Conservation (phyloP, 2,113 vertebrate species). For the Engraulis encrasicolus region DNA sequence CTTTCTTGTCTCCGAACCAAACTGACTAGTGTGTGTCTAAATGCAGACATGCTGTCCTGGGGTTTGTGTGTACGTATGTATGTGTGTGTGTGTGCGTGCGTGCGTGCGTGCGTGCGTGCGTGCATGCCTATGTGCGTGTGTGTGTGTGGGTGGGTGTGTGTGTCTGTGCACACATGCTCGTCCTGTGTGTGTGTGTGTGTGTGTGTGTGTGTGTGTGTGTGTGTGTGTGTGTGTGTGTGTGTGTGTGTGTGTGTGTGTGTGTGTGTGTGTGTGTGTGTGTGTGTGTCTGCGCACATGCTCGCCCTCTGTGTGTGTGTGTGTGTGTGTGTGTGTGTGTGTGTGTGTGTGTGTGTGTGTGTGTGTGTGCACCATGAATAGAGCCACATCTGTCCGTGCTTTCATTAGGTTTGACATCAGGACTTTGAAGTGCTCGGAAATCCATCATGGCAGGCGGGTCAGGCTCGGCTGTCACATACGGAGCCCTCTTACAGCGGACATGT, state of each 20-base stretch:
- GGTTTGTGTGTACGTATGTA: background rate
- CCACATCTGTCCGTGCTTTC: background rate
- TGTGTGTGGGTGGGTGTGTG: background rate
- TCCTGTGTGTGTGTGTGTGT: background rate
- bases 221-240: background rate
- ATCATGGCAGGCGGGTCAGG: background rate
- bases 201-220: background rate
- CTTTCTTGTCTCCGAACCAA: background rate
- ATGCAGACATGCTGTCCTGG: slow-evolving; percentile 12
- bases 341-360: background rate
- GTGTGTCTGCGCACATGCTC: background rate
- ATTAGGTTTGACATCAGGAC: background rate
- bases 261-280: background rate
- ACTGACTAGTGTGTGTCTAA: slow-evolving; percentile 5
- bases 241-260: background rate
- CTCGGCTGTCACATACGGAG: background rate
- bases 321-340: slow-evolving; percentile 1
- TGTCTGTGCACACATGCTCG: background rate
- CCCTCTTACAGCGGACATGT: background rate
- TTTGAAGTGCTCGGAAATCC: background rate
- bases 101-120: no score
- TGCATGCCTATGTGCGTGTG: no score
- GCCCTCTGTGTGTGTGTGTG: background rate
- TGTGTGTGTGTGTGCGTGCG: background rate
- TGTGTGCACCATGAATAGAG: background rate